These are phyloP conservation scores for Ctenochaetus hawaiiensis DNA, from an alignment of 2,797 vertebrate genomes.

Conservation along the genomic window DNA sequence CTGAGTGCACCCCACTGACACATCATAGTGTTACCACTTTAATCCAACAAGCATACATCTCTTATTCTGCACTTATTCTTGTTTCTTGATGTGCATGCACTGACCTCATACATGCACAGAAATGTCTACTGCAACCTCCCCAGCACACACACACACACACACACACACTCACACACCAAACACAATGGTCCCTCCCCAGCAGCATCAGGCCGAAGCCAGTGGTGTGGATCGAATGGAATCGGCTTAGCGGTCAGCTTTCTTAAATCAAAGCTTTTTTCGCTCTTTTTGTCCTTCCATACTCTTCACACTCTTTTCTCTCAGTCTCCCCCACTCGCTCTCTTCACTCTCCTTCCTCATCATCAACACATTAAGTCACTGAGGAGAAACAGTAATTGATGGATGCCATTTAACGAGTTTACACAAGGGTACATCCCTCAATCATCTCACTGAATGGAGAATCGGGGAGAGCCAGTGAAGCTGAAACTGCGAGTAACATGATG, in stretches of 20 bases:
- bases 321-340: background rate
- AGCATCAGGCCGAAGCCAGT: conserved; percentile 58
- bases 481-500: conserved; percentile 58
- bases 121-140: background rate
- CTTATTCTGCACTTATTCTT: conserved; percentile 12
- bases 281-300: conserved; percentile 40
- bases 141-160: conserved; percentile 12
- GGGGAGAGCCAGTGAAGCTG: conserved; percentile 44
- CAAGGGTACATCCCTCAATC: conserved; percentile 73
- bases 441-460: conserved; percentile 57
- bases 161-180: conserved; percentile 18
- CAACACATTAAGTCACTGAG: conserved; percentile 77
- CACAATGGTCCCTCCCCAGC: conserved; percentile 32
- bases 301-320: background rate
- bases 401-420: conserved; percentile 80
- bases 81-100: conserved; percentile 24
- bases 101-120: conserved; percentile 20
- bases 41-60: background rate
- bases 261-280: conserved; percentile 48
- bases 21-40: conserved; percentile 10
- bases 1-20: conserved; percentile 56
- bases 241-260: conserved; percentile 67
- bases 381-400: conserved; percentile 82
- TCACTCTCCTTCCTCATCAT: conserved; percentile 72
- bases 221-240: conserved; percentile 69